Conservation (phyloP, 1,140 invertebrate genomes). For the Nebria ingens region DNA sequence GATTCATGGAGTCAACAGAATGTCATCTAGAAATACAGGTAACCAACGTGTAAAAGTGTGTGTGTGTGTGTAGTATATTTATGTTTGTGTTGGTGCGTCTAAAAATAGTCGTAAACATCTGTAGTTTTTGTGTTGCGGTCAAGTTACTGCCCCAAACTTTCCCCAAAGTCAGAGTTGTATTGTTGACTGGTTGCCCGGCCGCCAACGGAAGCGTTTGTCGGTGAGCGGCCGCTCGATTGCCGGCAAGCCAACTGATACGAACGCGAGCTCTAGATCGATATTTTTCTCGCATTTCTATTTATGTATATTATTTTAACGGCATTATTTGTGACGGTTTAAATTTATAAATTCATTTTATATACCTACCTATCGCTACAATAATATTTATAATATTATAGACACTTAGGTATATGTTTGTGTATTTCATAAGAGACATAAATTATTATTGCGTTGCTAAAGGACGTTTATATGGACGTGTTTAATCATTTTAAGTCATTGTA, state of each 20-base stretch:
- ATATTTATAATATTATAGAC: not conserved
- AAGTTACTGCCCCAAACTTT: not conserved
- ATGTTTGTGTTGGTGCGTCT: too few species aligned
- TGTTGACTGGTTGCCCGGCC: not conserved
- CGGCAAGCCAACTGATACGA: not conserved
- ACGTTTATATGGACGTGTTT: not conserved
- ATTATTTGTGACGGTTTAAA: not conserved
- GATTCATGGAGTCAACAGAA: not conserved
- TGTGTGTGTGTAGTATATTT: too few species aligned
- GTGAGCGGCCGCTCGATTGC: not conserved
- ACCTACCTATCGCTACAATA: not conserved
- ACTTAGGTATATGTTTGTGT: too few species aligned
- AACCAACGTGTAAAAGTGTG: too few species aligned
- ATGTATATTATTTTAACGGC: not conserved
- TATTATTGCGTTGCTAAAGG: not conserved
- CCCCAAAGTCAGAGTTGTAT: not conserved
- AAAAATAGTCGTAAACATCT: too few species aligned
- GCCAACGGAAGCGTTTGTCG: not conserved
- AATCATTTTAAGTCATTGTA: not conserved
- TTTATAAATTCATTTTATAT: slow-evolving; percentile 2
- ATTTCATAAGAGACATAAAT: not conserved
- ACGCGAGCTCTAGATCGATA: not conserved
- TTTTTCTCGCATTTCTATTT: not conserved
- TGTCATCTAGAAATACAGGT: too few species aligned
- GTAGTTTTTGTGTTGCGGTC: not conserved